These are phyloP conservation scores for Muscina levida DNA, from an alignment of 2,888 invertebrate genomes.

Conservation along the genomic window DNA sequence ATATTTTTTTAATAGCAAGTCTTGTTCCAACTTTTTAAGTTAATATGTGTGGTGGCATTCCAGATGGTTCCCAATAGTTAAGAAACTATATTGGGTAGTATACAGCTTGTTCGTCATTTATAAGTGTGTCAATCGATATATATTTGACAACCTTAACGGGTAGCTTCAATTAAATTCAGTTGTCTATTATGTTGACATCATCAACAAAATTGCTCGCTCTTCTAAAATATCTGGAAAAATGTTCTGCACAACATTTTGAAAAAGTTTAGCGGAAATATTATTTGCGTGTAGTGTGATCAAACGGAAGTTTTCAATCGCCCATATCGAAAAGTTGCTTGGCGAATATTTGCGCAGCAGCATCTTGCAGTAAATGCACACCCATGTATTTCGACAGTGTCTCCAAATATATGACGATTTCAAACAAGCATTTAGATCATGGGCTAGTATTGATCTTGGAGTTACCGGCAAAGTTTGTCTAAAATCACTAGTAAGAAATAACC, in stretches of 20 bases:
- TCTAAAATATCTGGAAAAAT: slow-evolving; percentile 9
- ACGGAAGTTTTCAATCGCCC: slow-evolving; percentile 4
- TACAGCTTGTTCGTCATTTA: slow-evolving; percentile 24
- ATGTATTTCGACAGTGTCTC: slow-evolving; percentile 1
- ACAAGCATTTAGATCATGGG: slow-evolving; percentile 40
- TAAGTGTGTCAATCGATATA: slow-evolving; percentile 41
- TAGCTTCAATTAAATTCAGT: neutral
- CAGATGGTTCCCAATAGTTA: slow-evolving; percentile 34
- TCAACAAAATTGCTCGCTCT: slow-evolving; percentile 14
- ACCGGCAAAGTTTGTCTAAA: slow-evolving; percentile 25
- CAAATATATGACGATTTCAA: slow-evolving; percentile 45
- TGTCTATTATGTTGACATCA: slow-evolving; percentile 20
- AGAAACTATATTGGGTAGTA: slow-evolving; percentile 47
- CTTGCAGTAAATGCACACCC: neutral
- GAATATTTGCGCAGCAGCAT: neutral
- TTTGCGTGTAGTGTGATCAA: slow-evolving; percentile 46
- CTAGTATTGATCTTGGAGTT: slow-evolving; percentile 1
- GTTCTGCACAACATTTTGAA: slow-evolving; percentile 53
- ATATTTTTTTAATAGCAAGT: neutral
- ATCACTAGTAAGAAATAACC: slow-evolving; percentile 11
- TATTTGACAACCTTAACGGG: slow-evolving; percentile 40
- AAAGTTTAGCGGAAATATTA: slow-evolving; percentile 65
- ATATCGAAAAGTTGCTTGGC: neutral
- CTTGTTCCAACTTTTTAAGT: neutral
- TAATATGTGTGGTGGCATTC: slow-evolving; percentile 22